Percentiles rank a stretch among this genome's conserved stretches.
Conservation (phyloP, 2,797 vertebrate genomes). For the Mus spretus region DNA sequence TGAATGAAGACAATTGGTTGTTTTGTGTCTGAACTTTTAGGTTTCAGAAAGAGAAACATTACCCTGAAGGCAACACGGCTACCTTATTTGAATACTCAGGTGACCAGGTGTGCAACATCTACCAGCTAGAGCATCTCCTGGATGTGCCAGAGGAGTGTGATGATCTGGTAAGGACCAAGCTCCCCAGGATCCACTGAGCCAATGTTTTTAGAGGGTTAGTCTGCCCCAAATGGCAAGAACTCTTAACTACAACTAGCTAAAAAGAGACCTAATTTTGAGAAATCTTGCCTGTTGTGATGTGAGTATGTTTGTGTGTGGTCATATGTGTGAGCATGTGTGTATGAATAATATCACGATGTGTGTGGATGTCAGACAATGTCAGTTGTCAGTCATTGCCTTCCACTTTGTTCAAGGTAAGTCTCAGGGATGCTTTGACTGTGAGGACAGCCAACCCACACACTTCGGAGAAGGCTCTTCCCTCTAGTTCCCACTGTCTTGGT, state of each 20-base stretch:
- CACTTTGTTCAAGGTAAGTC: background rate
- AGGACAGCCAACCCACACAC: background rate
- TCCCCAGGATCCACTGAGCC: background rate
- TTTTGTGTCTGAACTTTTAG: background rate
- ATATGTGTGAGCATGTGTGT: background rate
- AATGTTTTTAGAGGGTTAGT: background rate
- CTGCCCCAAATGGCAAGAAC: background rate
- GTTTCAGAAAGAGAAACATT: background rate
- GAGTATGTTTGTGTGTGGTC: background rate
- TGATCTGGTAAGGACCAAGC: background rate
- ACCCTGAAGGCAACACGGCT: background rate
- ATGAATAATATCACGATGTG: background rate
- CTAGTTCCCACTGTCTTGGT: background rate
- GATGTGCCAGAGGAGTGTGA: background rate
- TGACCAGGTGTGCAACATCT: background rate
- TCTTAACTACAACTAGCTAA: background rate
- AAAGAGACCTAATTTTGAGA: background rate
- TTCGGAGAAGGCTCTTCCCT: background rate
- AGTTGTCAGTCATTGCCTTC: background rate
- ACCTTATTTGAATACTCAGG: background rate
- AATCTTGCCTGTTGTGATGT: background rate
- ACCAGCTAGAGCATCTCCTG: background rate
- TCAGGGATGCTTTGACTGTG: background rate
- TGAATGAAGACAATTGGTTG: background rate
- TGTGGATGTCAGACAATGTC: background rate